Evolutionary conservation across 2,113 vertebrate species (phyloP), one percentile per base, ranked within the genome.

Genomic region (Megalops atlanticus): DNA sequence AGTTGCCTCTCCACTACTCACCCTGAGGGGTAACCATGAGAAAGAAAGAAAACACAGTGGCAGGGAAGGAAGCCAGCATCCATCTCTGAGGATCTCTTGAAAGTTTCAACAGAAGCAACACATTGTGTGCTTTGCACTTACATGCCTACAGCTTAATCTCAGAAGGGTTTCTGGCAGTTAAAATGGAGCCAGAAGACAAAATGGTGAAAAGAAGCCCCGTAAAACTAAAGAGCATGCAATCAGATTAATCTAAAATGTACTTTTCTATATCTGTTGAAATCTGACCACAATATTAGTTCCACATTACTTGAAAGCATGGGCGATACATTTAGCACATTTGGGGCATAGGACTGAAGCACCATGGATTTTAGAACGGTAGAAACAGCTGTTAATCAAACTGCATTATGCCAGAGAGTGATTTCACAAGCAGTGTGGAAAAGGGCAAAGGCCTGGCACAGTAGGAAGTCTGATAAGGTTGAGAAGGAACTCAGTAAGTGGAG

Each of bases 391-490:
- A 2, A n/a, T 6, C 0, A 10, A 64, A 64, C 1, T 11, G 6
- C n/a, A 31, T 31, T 64, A 64, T 0, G n/a, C 24, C 12, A 68
- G 52, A 4, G 12, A 33, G 47, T 6, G 21, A 31, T 3, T n/a
- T 38, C 16, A 52, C n/a, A 52, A 35, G 31, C 14, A 40, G 45
- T 2, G 43, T 52, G 33, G 31, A 41, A 43, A 31, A 69, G 79
- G 76, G 78, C 76, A 83, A 68, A 80, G 71, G 70, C 76, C 72
- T 68, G 36, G 14, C 40, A 33, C 16, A 41, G 77, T 74, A 86
- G 87, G 84, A 89, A 88, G 82, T 36, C 16, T 78, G 87, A 88
- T 87, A 85, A 86, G 76, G 78, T 40, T 1, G 68, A 72, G 76
- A 86, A 75, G 80, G 39, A 77, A 40, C n/a, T 64, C 54, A 38